Evolutionary conservation across 37 sponge, comb jelly and placozoan genomes (phyloP).

Genomic region (Geodia barretti): DNA sequence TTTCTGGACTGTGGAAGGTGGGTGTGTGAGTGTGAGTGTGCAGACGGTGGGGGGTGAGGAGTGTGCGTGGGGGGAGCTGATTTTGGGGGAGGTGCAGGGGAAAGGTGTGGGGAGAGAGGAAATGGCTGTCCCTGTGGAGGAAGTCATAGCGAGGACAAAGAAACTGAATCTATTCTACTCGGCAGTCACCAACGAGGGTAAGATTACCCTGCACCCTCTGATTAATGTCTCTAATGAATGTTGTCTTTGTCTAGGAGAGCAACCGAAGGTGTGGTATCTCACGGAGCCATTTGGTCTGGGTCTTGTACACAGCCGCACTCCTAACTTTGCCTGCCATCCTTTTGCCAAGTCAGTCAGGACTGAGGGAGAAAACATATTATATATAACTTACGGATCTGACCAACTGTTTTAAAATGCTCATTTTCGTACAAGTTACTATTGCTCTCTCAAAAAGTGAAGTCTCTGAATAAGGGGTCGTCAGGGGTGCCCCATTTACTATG

Average conservation of each 20-base stretch:
- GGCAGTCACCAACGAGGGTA: constrained; percentile 33
- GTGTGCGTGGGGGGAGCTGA: constrained; percentile 27
- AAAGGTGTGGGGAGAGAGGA: background rate
- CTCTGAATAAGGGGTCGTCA: no score
- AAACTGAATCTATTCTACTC: constrained; percentile 8
- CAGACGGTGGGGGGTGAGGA: constrained; percentile 26
- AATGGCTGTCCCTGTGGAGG: background rate
- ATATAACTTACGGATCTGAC: no score
- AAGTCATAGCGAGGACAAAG: constrained; percentile 20
- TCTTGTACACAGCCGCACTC: no score
- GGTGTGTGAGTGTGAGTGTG: constrained; percentile 7
- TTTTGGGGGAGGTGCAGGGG: constrained; percentile 10
- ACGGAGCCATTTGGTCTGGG: constrained; percentile 6
- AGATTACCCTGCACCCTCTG: no score
- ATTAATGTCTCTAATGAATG: constrained; percentile 10
- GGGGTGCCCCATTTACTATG: no score
- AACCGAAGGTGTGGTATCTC: constrained; percentile 9
- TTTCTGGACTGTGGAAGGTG: constrained; percentile 26
- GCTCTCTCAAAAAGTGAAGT: no score
- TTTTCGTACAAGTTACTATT: no score
- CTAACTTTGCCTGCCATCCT: no score
- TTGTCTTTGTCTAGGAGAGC: background rate
- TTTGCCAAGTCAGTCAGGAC: no score
- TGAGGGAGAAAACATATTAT: no score
- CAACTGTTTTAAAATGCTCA: no score